Evolutionary conservation across 2,888 invertebrate genomes (phyloP), one percentile per base, ranked within the genome.

Genomic region (Tethea ocularis): DNA sequence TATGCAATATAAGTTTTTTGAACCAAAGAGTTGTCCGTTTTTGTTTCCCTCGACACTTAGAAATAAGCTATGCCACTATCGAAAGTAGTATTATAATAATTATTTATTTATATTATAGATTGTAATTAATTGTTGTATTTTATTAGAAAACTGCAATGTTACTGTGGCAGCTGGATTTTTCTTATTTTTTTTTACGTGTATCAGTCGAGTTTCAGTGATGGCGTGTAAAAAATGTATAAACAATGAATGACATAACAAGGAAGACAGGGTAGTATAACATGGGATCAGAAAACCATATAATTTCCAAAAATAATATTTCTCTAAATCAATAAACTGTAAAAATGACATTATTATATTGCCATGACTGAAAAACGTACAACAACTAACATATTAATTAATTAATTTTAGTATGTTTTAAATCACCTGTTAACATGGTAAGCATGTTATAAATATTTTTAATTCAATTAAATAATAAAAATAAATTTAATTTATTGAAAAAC

Each of bases 1-100:
- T 71, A 76, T 82, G 79, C 78, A 75, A 76, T 77, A 74, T 33
- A 57, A 59, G 60, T 68, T 23, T 65, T 63, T 73, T 67, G 75
- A 82, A 83, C 89, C 89, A 89, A 89, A 89, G 90, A 89, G 67
- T 74, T 60, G 63, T 65, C 69, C 20, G 6, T 10, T 22, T 54
- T 33, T 54, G n/a, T 33, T 54, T 8, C 53, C 29, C 22, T 22
- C 56, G 51, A 22, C 53, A 56, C 53, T 52, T 57, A 57, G 56
- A 38, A 51, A 36, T 67, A 59, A 61, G 64, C 61, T 72, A 65
- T 64, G 66, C 61, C 67, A 62, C 17, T 53, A 53, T 33, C 20
- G 33, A 13, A 13, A 20, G 33, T 33, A 33, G 54, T 24, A 57
- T 60, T 52, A 55, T 66, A 36, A 26, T 52, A 38, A 38, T 5